Evolutionary conservation across 2,797 vertebrate species (phyloP).

Genomic region (Heterohyrax brucei): DNA sequence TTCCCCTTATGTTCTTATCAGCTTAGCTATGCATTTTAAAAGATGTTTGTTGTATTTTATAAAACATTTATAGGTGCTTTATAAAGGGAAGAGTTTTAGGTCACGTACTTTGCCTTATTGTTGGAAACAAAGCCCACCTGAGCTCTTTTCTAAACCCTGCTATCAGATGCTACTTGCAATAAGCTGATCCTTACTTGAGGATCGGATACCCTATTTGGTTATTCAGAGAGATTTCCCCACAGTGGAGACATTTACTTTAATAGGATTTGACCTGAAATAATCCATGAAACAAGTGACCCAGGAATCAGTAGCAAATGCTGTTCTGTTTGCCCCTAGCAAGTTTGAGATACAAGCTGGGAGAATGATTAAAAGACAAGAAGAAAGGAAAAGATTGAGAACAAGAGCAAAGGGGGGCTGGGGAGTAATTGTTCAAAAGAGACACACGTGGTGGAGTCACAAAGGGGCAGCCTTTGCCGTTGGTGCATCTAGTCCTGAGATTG

Average conservation of each 20-base stretch:
- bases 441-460: neutral
- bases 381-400: constrained; percentile 29
- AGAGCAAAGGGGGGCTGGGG: neutral
- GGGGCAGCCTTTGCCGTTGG: constrained; percentile 52
- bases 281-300: constrained; percentile 78
- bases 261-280: constrained; percentile 83
- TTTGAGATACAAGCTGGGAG: constrained; percentile 66
- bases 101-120: constrained; percentile 59
- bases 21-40: constrained; percentile 77
- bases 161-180: constrained; percentile 59
- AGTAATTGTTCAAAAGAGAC: constrained; percentile 37
- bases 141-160: constrained; percentile 64
- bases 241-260: constrained; percentile 81
- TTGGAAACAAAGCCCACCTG: constrained; percentile 72
- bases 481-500: neutral
- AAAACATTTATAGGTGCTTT: constrained; percentile 78
- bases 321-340: constrained; percentile 76
- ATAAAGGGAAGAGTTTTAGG: constrained; percentile 73
- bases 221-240: constrained; percentile 79
- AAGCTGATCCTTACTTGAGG: constrained; percentile 54
- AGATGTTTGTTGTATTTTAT: constrained; percentile 78
- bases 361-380: constrained; percentile 68
- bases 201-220: constrained; percentile 73
- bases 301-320: constrained; percentile 77
- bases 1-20: constrained; percentile 74